Evolutionary conservation across 2,113 vertebrate genomes (phyloP), one percentile per base, ranked within the genome.

Genomic region (Elaphurus davidianus): DNA sequence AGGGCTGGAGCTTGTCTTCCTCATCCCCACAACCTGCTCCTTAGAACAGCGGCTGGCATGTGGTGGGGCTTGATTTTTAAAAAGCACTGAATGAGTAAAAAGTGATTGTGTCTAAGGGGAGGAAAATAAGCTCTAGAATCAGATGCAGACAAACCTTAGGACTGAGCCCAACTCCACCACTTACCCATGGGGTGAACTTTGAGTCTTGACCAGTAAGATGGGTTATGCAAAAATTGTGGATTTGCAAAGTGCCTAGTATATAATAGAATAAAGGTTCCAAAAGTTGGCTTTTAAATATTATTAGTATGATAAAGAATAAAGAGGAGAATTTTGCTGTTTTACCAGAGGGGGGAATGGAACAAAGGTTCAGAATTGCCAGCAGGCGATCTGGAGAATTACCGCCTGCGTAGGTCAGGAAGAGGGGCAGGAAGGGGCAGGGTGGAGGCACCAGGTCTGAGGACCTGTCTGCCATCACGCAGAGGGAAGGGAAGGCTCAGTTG

Each of bases 381-480:
- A 45, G n/a, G 19, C 0, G 11, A 76, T 55, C 15, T 45, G 40
- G 81, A 74, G 47, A 60, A 33, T 28, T 6, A 7, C 4, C 1
- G 2, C 2, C 14, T 25, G 36, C 1, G 2, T 12, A 47, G 60
- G 28, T 76, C 67, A 43, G 76, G 23, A 27, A 78, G 16, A 19
- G 15, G 5, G 23, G 52, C 7, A 1, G 36, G 55, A 74, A 76
- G 23, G 9, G 28, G 10, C 19, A 59, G 40, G 36, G 45, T 5
- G n/a, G 15, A 4, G 14, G 5, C 28, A 2, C 25, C 55, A n/a
- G 30, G 4, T 55, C 52, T 55, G 16, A 93, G 52, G 27, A 52
- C 16, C 0, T 23, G 12, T 10, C 6, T n/a, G 52, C 82, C 5
- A 13, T 13, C 28, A 12, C 2, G 19, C 1, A 25, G 45, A 17